phyloP scores from a whole-genome alignment of 2,797 vertebrate genomes.

The Syngnathus acus region DNA sequence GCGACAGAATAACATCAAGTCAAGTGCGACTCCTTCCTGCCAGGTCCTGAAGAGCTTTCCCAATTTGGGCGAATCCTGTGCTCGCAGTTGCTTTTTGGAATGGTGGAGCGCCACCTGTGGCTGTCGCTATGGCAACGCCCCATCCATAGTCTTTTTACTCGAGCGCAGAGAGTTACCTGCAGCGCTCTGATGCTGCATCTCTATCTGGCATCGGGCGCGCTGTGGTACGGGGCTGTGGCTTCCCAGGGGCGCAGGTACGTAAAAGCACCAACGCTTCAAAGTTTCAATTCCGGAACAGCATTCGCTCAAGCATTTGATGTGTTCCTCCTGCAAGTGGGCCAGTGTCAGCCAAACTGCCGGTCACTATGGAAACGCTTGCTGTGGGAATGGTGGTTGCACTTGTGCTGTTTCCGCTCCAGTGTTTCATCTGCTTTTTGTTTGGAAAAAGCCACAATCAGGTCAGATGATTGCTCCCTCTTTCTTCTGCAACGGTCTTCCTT shows the following conservation, averaged over 20 bases:
- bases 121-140: slow-evolving; percentile 73
- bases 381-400: slow-evolving; percentile 64
- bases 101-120: slow-evolving; percentile 74
- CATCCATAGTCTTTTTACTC: slow-evolving; percentile 65
- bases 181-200: slow-evolving; percentile 65
- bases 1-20: neutral
- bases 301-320: neutral
- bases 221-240: slow-evolving; percentile 73
- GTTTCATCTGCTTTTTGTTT: slow-evolving; percentile 70
- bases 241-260: slow-evolving; percentile 50
- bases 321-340: slow-evolving; percentile 43
- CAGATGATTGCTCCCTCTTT: neutral
- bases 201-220: slow-evolving; percentile 65
- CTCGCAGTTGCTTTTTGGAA: slow-evolving; percentile 68
- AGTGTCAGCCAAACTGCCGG: slow-evolving; percentile 48
- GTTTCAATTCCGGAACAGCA: neutral
- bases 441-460: slow-evolving; percentile 64
- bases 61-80: slow-evolving; percentile 61
- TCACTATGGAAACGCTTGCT: slow-evolving; percentile 60
- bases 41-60: slow-evolving; percentile 73
- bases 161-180: slow-evolving; percentile 73
- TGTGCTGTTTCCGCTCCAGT: slow-evolving; percentile 70
- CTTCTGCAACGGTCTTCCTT: too few relatives aligned
- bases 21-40: neutral
- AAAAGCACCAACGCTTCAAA: neutral